Evolutionary conservation across 2,797 vertebrate species (phyloP), one percentile per base, ranked within the genome.

Genomic region (Mionectes olivaceus): DNA sequence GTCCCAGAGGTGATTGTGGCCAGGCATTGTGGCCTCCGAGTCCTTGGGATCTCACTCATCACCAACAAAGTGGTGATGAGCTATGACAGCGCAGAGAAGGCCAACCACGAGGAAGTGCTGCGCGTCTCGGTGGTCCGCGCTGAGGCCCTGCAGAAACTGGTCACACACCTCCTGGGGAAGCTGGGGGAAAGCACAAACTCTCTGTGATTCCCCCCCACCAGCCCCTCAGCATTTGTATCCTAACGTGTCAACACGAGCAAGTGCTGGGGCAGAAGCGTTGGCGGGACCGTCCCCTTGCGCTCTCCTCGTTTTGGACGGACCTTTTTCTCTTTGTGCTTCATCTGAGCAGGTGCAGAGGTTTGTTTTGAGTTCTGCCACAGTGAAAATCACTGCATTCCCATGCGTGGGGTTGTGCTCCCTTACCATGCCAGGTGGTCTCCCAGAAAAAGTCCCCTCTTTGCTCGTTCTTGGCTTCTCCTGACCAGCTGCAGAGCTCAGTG

Each of bases 1-100:
- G 98, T 98, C 23, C 98, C 98, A 22, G 99, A 99, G 94, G 98
- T 99, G 52, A 96, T 99, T 64, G 97, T 98, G 76, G 99, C 99
- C 60, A 98, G 98, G 50, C 99, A 99, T 39, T 99, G 98, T 3
- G 98, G 98, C 50, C 69, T 99, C 52, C 97, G 98, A 4, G 98
- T 99, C 70, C 94, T 99, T 21, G 98, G 99, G 53, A 95, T 99
- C 73, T 99, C 98, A 23, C 98, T 99, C 71, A 98, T 99, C 95
- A 99, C 99, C 95, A 99, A 99, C 97, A 98, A 97, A 59, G 98
- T 93, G 3, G 98, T 98, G 92, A 95, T 70, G 24, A 98, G 98
- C 87, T 99, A 99, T 13, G 82, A 91, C 83, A 98, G 97, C 41
- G 8, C 89, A 3, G 97, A 98, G 69, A 96, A 75, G 12, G 96